A percentile compares a stretch with the other conserved stretches of the same genome.
phyloP scores from a whole-genome alignment of 2,797 vertebrate species.

The Lacerta bilineata region DNA sequence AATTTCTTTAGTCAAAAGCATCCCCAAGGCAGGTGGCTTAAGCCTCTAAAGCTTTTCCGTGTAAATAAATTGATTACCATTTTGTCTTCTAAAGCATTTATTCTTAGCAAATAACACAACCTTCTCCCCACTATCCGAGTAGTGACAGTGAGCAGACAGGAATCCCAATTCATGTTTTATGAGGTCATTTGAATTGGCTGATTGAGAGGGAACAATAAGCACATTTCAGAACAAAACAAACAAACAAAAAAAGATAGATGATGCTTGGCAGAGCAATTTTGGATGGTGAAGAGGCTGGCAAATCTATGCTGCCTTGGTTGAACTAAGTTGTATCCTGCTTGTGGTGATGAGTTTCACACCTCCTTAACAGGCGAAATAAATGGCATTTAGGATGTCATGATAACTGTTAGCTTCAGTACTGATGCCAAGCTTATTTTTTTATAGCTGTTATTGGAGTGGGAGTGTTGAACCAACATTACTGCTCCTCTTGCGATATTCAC shows the following conservation, averaged over 20 bases:
- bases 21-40: background rate
- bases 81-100: constrained; percentile 1
- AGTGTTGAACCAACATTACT: background rate
- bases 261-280: background rate
- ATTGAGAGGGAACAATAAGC: constrained; percentile 8
- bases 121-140: no score
- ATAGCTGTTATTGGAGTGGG: background rate
- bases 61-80: constrained; percentile 20
- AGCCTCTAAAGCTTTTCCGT: constrained; percentile 8
- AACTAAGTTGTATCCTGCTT: background rate
- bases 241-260: background rate
- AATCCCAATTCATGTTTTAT: background rate
- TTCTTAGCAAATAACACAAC: background rate
- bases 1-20: background rate
- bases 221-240: background rate
- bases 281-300: background rate
- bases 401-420: background rate
- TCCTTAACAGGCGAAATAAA: background rate
- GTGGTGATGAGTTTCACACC: background rate
- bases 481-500: background rate
- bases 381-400: background rate
- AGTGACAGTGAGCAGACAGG: background rate
- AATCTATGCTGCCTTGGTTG: background rate
- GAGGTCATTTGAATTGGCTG: constrained; percentile 1
- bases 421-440: background rate